These are phyloP conservation scores for Macroglossus sobrinus DNA, from an alignment of 2,113 vertebrate genomes.

Conservation along the genomic window DNA sequence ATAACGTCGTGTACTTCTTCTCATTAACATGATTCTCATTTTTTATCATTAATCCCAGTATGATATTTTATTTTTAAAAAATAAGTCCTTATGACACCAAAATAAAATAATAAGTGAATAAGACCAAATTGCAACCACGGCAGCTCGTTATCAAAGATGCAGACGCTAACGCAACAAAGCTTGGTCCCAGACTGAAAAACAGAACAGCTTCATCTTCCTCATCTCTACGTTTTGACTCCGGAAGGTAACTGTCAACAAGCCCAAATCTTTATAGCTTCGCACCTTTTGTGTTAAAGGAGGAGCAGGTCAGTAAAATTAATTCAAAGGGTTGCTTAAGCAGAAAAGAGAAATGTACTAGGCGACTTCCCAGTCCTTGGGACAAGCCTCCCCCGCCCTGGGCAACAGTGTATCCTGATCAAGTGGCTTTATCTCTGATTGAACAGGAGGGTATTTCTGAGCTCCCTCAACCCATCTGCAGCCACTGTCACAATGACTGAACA, in stretches of 20 bases:
- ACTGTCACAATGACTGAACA: slow-evolving; percentile 83
- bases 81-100: neutral
- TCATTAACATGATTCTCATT: neutral
- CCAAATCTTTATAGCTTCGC: neutral
- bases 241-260: neutral
- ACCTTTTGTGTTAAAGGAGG: neutral
- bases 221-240: neutral
- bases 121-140: neutral
- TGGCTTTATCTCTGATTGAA: slow-evolving; percentile 78
- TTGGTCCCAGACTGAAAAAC: neutral
- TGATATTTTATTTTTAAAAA: slow-evolving; percentile 19
- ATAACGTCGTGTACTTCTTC: neutral
- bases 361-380: slow-evolving; percentile 65
- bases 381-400: slow-evolving; percentile 67
- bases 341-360: slow-evolving; percentile 68
- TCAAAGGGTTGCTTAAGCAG: slow-evolving; percentile 78
- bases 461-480: slow-evolving; percentile 79
- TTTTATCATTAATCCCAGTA: neutral
- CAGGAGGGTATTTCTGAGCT: slow-evolving; percentile 78
- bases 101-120: neutral
- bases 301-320: slow-evolving; percentile 71
- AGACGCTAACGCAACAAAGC: neutral
- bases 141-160: neutral
- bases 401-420: slow-evolving; percentile 65
- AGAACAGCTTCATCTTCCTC: neutral